phyloP scores from a whole-genome alignment of 53 echinoderm and acorn worm genomes.

The Holothuria scabra region DNA sequence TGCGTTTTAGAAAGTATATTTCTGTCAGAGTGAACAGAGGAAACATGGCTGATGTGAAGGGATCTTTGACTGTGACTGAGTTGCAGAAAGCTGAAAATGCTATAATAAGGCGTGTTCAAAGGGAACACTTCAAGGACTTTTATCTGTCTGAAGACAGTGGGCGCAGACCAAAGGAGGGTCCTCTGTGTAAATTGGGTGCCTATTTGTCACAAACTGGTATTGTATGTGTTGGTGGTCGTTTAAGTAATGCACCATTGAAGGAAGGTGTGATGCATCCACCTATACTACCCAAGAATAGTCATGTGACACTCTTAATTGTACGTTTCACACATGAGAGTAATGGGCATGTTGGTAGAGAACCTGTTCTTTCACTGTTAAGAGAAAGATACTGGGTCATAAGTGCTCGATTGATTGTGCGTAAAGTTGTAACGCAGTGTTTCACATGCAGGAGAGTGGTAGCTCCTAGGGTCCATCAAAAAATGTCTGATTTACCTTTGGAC shows the following conservation, averaged over 20 bases:
- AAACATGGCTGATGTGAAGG: background rate
- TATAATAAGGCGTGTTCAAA: constrained; percentile 24
- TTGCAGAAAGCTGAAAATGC: background rate
- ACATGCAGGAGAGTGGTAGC: constrained; percentile 28
- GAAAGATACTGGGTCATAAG: constrained; percentile 56
- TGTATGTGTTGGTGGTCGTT: constrained; percentile 49
- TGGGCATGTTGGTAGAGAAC: constrained; percentile 63
- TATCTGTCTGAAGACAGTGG: background rate
- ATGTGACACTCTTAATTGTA: constrained; percentile 36
- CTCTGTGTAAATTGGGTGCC: constrained; percentile 40
- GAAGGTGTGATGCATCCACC: constrained; percentile 26
- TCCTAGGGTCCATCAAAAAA: constrained; percentile 29
- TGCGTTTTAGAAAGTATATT: constrained; percentile 12
- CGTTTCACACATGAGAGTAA: constrained; percentile 20
- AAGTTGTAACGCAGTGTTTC: constrained; percentile 51
- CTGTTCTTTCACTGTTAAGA: constrained; percentile 48
- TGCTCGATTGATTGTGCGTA: constrained; percentile 38
- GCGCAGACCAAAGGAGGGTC: background rate
- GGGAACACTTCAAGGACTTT: background rate
- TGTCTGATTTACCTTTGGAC: constrained; percentile 55
- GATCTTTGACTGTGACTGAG: background rate
- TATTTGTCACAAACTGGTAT: constrained; percentile 39
- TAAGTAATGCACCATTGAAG: constrained; percentile 27
- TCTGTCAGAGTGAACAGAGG: background rate
- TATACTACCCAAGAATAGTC: constrained; percentile 42